These are phyloP conservation scores for Cistogaster globosa DNA, from an alignment of 2,888 invertebrate genomes.

Conservation along the genomic window DNA sequence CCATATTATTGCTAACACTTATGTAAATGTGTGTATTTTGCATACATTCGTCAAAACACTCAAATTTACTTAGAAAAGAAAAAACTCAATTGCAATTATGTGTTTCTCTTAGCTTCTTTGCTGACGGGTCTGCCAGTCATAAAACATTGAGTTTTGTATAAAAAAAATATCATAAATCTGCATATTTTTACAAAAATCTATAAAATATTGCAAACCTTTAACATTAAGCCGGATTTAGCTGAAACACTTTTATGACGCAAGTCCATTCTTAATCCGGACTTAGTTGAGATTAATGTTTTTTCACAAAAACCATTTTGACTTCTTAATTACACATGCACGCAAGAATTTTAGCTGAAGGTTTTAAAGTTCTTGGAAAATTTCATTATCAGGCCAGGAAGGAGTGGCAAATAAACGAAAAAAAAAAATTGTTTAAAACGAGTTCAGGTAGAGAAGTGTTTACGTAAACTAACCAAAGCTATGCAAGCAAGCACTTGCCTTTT, in stretches of 20 bases:
- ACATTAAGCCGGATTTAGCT: conserved; percentile 62
- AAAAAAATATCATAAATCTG: conserved; percentile 43
- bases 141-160: not conserved
- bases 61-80: not conserved
- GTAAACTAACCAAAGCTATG: not conserved
- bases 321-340: conserved; percentile 75
- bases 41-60: not conserved
- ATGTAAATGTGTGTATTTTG: not conserved
- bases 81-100: conserved; percentile 1
- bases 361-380: conserved; percentile 69
- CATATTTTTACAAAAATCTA: conserved; percentile 16
- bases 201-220: conserved; percentile 40
- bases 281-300: conserved; percentile 75
- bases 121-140: conserved; percentile 6
- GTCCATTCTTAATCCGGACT: conserved; percentile 77
- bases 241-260: conserved; percentile 77
- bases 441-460: conserved; percentile 38
- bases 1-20: not conserved
- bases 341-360: conserved; percentile 46
- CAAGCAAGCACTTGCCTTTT: conserved; percentile 41
- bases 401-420: conserved; percentile 16
- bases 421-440: not conserved
- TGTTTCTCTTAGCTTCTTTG: not conserved
- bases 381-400: conserved; percentile 13
- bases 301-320: conserved; percentile 74